phyloP scores from a whole-genome alignment of 1,140 invertebrate genomes.

The Lordiphosa collinella region DNA sequence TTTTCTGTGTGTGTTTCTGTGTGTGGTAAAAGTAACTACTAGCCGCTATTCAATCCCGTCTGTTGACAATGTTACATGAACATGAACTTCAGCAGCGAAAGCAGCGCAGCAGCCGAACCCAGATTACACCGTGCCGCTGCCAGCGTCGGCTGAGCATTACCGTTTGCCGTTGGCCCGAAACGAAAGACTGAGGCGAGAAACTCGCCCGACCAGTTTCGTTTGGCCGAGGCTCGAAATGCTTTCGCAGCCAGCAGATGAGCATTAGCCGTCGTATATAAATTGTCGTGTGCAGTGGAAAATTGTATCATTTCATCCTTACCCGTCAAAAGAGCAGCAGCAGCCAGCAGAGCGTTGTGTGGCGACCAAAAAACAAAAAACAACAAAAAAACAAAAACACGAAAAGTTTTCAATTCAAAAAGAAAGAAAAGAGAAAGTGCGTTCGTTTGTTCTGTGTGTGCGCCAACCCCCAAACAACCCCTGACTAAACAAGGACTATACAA shows the following conservation, averaged over 20 bases:
- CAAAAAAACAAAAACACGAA: constrained; percentile 29
- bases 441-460: constrained; percentile 32
- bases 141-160: constrained; percentile 45
- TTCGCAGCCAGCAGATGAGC: constrained; percentile 36
- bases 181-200: constrained; percentile 79
- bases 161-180: constrained; percentile 60
- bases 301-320: constrained; percentile 80
- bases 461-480: constrained; percentile 34
- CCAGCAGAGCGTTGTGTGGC: constrained; percentile 60
- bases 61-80: constrained; percentile 79
- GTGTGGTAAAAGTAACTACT: constrained; percentile 57
- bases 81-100: constrained; percentile 64
- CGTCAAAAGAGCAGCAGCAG: constrained; percentile 79
- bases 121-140: constrained; percentile 10
- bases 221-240: constrained; percentile 54
- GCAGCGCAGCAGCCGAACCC: constrained; percentile 40
- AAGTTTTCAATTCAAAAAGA: constrained; percentile 28
- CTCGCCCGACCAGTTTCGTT: constrained; percentile 70
- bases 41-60: constrained; percentile 6
- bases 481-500: constrained; percentile 59
- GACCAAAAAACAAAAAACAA: constrained; percentile 37
- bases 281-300: constrained; percentile 77
- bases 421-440: constrained; percentile 78
- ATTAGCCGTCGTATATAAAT: constrained; percentile 74
- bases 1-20: too few relatives aligned